Conservation (phyloP, 2,797 vertebrate species). For the Onychomys leucogaster region DNA sequence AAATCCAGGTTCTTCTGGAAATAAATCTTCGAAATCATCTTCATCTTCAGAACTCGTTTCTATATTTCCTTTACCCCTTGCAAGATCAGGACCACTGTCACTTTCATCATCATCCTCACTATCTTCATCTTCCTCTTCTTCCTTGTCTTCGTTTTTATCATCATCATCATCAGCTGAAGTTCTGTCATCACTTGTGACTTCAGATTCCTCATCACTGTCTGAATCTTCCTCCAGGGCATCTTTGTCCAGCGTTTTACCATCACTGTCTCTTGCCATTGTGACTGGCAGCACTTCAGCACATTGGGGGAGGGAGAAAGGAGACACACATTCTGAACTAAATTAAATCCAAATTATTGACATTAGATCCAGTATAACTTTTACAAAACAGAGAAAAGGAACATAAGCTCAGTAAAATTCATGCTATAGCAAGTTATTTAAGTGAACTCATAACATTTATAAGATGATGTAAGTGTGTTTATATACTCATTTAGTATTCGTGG, state of each 20-base stretch:
- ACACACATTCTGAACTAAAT: background rate
- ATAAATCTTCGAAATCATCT: conserved; percentile 86
- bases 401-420: conserved; percentile 35
- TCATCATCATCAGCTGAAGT: conserved; percentile 85
- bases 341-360: conserved; percentile 48
- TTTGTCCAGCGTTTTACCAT: conserved; percentile 67
- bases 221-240: conserved; percentile 75
- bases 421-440: background rate
- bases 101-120: conserved; percentile 85
- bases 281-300: conserved; percentile 53
- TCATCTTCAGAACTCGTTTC: conserved; percentile 97
- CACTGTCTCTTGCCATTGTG: conserved; percentile 12
- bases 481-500: background rate
- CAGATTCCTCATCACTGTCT: conserved; percentile 85
- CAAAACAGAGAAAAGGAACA: conserved; percentile 48
- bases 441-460: conserved; percentile 14
- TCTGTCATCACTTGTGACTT: conserved; percentile 66
- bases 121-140: conserved; percentile 81
- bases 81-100: conserved; percentile 93
- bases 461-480: conserved; percentile 36
- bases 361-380: background rate
- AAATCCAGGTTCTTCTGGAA: conserved; percentile 91
- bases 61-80: conserved; percentile 95
- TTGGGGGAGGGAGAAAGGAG: conserved; percentile 36
- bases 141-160: conserved; percentile 63